phyloP scores from a whole-genome alignment of 2,797 vertebrate genomes.

The Lagocephalus sceleratus region DNA sequence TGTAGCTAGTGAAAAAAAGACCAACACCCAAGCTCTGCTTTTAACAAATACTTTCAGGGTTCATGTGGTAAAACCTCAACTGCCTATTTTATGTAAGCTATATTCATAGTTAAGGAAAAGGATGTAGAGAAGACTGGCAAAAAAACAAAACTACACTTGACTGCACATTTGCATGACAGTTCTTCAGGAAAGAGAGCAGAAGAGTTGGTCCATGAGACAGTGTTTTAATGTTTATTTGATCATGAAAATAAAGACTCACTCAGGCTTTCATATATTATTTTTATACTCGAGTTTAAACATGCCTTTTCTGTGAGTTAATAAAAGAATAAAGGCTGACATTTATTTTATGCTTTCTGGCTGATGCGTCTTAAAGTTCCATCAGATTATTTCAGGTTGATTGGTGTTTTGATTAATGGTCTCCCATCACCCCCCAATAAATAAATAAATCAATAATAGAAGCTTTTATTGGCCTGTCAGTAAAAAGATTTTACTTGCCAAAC shows the following conservation, averaged over 20 bases:
- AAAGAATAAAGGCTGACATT: not conserved
- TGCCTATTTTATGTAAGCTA: too few relatives aligned
- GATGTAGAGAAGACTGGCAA: too few relatives aligned
- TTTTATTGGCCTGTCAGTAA: not conserved
- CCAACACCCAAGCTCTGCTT: too few relatives aligned
- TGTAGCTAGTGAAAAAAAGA: too few relatives aligned
- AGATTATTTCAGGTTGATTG: not conserved
- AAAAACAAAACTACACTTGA: too few relatives aligned
- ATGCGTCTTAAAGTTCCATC: not conserved
- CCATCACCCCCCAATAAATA: not conserved
- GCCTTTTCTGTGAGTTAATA: not conserved
- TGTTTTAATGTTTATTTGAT: constrained; percentile 1
- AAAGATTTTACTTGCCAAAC: not conserved
- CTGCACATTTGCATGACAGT: too few relatives aligned
- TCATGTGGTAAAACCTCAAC: too few relatives aligned
- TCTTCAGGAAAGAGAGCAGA: not conserved
- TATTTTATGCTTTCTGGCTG: not conserved
- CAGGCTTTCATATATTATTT: not conserved
- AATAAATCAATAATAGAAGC: too few relatives aligned
- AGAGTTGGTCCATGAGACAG: constrained; percentile 11
- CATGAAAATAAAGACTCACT: not conserved
- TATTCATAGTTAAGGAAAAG: too few relatives aligned
- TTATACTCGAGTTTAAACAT: not conserved
- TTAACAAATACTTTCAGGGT: too few relatives aligned
- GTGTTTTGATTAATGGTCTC: not conserved